Evolutionary conservation across 2,888 invertebrate species (phyloP).

Genomic region (Athalia cordata): DNA sequence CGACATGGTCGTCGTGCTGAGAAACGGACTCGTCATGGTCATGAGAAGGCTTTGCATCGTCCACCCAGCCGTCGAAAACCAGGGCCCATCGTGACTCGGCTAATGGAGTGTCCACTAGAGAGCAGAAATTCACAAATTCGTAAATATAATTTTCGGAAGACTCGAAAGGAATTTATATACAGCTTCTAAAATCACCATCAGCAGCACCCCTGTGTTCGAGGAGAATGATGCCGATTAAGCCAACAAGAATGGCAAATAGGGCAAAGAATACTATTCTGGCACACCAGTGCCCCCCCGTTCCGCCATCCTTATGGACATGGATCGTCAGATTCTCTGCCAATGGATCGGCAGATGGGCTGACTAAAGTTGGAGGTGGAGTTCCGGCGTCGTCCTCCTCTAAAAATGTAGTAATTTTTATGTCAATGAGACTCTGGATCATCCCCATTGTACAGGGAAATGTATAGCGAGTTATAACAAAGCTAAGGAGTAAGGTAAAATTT

Average conservation of each 20-base stretch:
- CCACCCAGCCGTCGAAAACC: constrained; percentile 87
- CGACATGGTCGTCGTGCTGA: constrained; percentile 75
- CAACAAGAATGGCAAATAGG: constrained; percentile 82
- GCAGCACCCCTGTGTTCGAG: constrained; percentile 86
- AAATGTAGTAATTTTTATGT: not conserved
- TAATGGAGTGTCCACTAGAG: constrained; percentile 77
- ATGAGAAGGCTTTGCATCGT: constrained; percentile 75
- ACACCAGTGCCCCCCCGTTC: constrained; percentile 89
- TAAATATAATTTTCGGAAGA: not conserved
- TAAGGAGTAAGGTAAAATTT: not conserved
- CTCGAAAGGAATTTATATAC: not conserved
- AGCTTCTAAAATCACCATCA: constrained; percentile 79
- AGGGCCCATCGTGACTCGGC: constrained; percentile 84
- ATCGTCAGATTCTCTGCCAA: constrained; percentile 82
- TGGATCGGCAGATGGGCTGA: constrained; percentile 58
- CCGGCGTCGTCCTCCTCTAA: constrained; percentile 68
- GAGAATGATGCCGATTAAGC: constrained; percentile 86
- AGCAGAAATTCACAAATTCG: constrained; percentile 34
- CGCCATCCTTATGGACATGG: constrained; percentile 85
- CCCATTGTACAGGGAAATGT: not conserved
- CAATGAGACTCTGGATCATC: not conserved
- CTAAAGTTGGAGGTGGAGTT: constrained; percentile 63
- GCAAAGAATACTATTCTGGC: constrained; percentile 89
- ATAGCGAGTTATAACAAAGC: no score
- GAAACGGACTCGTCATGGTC: constrained; percentile 60